Conservation (phyloP, 2,113 vertebrate species). For the Gambusia affinis region DNA sequence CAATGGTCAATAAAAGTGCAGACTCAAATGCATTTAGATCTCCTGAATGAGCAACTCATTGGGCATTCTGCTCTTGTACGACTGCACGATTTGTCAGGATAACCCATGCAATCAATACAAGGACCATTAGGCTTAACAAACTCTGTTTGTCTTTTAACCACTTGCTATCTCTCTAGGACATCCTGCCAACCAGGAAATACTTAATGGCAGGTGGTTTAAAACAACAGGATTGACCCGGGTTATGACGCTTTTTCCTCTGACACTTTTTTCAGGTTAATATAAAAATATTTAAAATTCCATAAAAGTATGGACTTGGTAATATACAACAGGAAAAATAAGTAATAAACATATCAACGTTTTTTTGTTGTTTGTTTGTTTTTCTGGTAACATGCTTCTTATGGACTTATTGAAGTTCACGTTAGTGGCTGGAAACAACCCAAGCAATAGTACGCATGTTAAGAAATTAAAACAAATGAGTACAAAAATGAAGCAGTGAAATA, state of each 20-base stretch:
- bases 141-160: constrained; percentile 67
- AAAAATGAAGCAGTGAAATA: background rate
- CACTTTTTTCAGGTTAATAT: background rate
- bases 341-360: background rate
- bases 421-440: background rate
- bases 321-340: background rate
- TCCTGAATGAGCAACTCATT: constrained; percentile 65
- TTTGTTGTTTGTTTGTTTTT: background rate
- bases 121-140: constrained; percentile 82
- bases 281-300: background rate
- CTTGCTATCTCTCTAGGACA: constrained; percentile 35
- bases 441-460: background rate
- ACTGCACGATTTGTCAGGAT: constrained; percentile 60
- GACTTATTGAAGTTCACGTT: background rate
- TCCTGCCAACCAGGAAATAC: constrained; percentile 28
- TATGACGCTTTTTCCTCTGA: constrained; percentile 8
- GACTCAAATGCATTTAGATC: constrained; percentile 67
- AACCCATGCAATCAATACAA: constrained; percentile 77
- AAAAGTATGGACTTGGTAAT: constrained; percentile 6
- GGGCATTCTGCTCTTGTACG: constrained; percentile 51
- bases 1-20: constrained; percentile 72
- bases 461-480: background rate
- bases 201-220: constrained; percentile 10
- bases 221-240: constrained; percentile 17
- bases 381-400: background rate